Evolutionary conservation across 2,888 invertebrate genomes (phyloP).

Genomic region (Allophyes oxyacanthae): DNA sequence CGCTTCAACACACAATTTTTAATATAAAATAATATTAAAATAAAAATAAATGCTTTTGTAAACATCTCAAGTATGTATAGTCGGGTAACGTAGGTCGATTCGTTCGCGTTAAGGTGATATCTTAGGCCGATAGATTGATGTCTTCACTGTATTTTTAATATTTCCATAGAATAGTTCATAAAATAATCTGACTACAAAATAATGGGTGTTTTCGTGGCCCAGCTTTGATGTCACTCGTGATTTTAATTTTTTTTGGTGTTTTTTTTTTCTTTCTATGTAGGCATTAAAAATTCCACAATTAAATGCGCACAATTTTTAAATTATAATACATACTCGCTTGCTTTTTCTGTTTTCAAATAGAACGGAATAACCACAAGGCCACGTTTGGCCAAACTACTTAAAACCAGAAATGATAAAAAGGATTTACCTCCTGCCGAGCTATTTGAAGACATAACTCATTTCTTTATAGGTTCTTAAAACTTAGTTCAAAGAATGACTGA

Average conservation of each 20-base stretch:
- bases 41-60: constrained; percentile 73
- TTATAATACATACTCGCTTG: constrained; percentile 3
- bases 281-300: constrained; percentile 25
- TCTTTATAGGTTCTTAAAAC: too few species aligned
- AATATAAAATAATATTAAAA: constrained; percentile 33
- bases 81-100: constrained; percentile 72
- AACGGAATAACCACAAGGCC: background rate
- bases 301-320: constrained; percentile 62
- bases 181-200: constrained; percentile 45
- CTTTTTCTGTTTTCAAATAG: background rate
- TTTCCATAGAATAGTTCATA: constrained; percentile 76
- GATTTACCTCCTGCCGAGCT: too few species aligned
- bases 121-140: constrained; percentile 82
- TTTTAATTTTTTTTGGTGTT: constrained; percentile 1
- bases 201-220: constrained; percentile 51
- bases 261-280: background rate
- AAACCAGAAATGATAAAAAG: too few species aligned
- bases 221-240: constrained; percentile 58
- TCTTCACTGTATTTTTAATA: constrained; percentile 86
- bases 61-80: constrained; percentile 76
- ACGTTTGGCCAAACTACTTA: background rate
- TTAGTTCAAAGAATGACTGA: too few species aligned
- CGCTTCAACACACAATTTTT: constrained; percentile 27
- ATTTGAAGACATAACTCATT: too few species aligned
- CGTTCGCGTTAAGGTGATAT: constrained; percentile 75